Conservation (phyloP, 2,888 invertebrate species). For the Orthosia gothica region DNA sequence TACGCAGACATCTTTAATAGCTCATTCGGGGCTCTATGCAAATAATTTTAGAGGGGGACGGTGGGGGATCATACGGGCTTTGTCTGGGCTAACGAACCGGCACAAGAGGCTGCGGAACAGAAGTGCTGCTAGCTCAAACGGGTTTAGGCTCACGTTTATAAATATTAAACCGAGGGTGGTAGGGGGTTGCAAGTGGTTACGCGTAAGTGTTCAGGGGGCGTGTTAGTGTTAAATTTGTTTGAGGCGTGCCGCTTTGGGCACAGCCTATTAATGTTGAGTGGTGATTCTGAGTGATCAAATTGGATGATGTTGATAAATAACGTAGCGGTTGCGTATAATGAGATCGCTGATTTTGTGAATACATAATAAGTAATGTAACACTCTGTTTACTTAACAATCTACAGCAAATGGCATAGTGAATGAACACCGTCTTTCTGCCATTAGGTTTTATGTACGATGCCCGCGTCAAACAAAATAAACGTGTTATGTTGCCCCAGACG, state of each 20-base stretch:
- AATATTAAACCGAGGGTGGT: slow-evolving; percentile 85
- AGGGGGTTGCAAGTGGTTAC: slow-evolving; percentile 80
- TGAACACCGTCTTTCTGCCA: not conserved
- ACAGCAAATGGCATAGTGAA: not conserved
- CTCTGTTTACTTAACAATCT: not conserved
- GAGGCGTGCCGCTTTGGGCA: slow-evolving; percentile 73
- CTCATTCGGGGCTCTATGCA: slow-evolving; percentile 91
- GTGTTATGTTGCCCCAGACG: not conserved
- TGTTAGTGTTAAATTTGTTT: slow-evolving; percentile 75
- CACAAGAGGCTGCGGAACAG: slow-evolving; percentile 88
- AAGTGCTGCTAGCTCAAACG: slow-evolving; percentile 88
- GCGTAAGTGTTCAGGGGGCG: slow-evolving; percentile 83
- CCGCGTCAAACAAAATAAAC: not conserved
- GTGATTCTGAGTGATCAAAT: slow-evolving; percentile 64
- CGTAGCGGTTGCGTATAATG: slow-evolving; percentile 36
- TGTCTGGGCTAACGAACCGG: slow-evolving; percentile 91
- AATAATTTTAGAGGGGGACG: slow-evolving; percentile 87
- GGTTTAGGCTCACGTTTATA: slow-evolving; percentile 85
- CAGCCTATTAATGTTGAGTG: slow-evolving; percentile 70
- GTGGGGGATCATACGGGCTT: slow-evolving; percentile 89
- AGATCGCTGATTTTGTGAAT: slow-evolving; percentile 51
- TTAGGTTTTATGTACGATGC: not conserved
- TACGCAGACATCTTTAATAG: slow-evolving; percentile 90
- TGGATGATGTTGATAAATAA: slow-evolving; percentile 65
- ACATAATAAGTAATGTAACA: slow-evolving; percentile 29